Percentiles rank a stretch among this genome's conserved stretches.
Evolutionary conservation across 2,113 vertebrate species (phyloP).

Genomic region (Microcebus tavaratra): DNA sequence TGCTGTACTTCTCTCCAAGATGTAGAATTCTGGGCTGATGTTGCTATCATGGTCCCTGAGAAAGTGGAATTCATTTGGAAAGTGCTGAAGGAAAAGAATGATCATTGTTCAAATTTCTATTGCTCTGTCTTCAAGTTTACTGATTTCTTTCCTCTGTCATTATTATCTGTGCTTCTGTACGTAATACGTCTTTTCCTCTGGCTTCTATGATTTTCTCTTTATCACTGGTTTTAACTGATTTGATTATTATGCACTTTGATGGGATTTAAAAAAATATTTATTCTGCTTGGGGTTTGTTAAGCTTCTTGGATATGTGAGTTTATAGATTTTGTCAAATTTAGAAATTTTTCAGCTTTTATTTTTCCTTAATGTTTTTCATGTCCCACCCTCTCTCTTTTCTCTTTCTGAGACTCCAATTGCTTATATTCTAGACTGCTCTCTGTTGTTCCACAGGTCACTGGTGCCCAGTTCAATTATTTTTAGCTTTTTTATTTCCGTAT

Average conservation of each 20-base stretch:
- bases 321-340: not conserved
- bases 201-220: not conserved
- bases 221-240: not conserved
- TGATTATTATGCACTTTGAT: not conserved
- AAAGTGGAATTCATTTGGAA: not conserved
- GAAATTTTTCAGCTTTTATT: not conserved
- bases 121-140: not conserved
- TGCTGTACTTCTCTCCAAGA: not conserved
- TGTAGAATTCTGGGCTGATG: not conserved
- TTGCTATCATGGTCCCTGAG: not conserved
- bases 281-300: not conserved
- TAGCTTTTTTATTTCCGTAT: not conserved
- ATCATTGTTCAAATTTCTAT: not conserved
- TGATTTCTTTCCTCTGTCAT: not conserved
- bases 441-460: not conserved
- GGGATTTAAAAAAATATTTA: not conserved
- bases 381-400: not conserved
- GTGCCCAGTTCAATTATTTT: not conserved
- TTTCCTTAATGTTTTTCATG: not conserved
- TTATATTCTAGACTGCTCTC: not conserved
- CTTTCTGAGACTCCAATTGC: not conserved
- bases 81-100: not conserved
- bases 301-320: not conserved
- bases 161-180: not conserved
- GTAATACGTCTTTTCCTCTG: not conserved